Conservation (phyloP, 1,140 invertebrate species). For the Aphidius ervi region DNA sequence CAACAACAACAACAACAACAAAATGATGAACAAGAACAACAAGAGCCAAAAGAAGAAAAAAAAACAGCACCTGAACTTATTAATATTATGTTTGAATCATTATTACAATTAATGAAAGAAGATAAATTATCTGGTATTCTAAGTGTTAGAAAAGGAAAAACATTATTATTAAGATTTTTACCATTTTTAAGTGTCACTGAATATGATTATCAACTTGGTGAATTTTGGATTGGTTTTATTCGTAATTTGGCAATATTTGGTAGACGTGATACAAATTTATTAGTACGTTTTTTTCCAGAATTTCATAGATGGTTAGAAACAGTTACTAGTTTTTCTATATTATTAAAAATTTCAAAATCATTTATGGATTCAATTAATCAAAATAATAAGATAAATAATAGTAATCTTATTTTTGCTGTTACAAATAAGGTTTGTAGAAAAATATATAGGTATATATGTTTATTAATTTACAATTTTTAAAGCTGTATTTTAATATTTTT, state of each 20-base stretch:
- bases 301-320: conserved; percentile 52
- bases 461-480: conserved; percentile 1
- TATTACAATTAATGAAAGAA: conserved; percentile 55
- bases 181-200: conserved; percentile 51
- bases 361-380: conserved; percentile 40
- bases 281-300: conserved; percentile 52
- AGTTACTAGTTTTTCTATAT: conserved; percentile 28
- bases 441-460: no score
- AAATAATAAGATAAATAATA: conserved; percentile 37
- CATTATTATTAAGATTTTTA: conserved; percentile 58
- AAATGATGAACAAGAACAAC: conserved; percentile 37
- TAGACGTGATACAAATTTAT: conserved; percentile 52
- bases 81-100: conserved; percentile 36
- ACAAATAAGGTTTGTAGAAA: conserved; percentile 41
- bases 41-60: conserved; percentile 50
- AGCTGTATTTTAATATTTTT: conserved; percentile 23
- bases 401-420: conserved; percentile 43
- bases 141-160: conserved; percentile 70
- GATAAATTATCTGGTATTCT: conserved; percentile 65
- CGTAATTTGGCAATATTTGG: conserved; percentile 52
- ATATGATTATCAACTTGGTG: conserved; percentile 48
- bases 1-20: conserved; percentile 41
- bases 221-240: conserved; percentile 55
- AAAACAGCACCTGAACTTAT: conserved; percentile 60
- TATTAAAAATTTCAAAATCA: conserved; percentile 36